Conservation (phyloP, 2,113 vertebrate species). For the Microtus pennsylvanicus region DNA sequence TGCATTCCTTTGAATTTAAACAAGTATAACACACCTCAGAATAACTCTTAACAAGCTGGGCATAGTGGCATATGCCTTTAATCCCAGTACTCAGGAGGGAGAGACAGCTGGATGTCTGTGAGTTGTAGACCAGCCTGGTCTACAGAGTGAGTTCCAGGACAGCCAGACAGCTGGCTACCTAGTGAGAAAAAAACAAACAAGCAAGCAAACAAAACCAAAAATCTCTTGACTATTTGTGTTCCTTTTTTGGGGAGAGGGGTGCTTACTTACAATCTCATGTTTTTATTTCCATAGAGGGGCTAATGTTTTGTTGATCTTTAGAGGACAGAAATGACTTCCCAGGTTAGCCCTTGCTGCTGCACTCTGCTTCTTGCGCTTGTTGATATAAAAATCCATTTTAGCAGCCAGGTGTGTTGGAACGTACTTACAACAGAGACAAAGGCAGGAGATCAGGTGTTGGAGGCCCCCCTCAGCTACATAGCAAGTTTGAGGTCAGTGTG, state of each 20-base stretch:
- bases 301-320: constrained; percentile 47
- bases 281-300: background rate
- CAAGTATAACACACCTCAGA: background rate
- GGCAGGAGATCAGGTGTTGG: background rate
- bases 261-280: background rate
- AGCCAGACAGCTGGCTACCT: background rate
- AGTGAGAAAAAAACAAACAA: background rate
- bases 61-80: background rate
- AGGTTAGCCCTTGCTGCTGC: background rate
- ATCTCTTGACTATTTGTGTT: constrained; percentile 17
- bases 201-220: background rate
- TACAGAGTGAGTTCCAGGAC: background rate
- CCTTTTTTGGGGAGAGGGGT: background rate
- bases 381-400: background rate
- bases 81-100: background rate
- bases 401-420: background rate
- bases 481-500: background rate
- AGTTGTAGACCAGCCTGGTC: background rate
- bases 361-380: background rate
- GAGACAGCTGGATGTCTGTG: background rate
- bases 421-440: background rate
- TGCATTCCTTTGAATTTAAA: constrained; percentile 41
- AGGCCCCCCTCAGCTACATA: background rate
- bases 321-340: background rate
- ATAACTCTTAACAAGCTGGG: background rate